Base-by-base conservation (phyloP, 2,888 invertebrate species). In the Heliconius sara region DNA sequence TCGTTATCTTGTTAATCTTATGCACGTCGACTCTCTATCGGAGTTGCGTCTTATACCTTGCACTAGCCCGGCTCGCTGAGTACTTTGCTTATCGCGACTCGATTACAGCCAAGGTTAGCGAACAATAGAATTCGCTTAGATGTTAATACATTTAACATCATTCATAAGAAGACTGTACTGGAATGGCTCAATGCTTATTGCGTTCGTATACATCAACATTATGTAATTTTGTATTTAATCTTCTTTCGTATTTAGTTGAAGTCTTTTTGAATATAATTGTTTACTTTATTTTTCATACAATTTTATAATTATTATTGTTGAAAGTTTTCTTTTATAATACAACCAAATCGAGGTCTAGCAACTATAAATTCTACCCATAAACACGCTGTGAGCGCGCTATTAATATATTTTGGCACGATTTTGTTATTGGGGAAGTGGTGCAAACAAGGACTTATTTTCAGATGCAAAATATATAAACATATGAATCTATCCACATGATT, bases 1-100 rank as follows among this genome's bases (percentile, higher is more conserved):
- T 85, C 83, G 83, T 89, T 90, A 91, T 91, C 90, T 87, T 83
- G 85, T 86, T 89, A 88, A 90, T 91, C 88, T 89, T 87, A 89
- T 92, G 90, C 90, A 91, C 88, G 86, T 30, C 65, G 72, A 65
- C 72, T 79, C 74, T 79, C 34, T 81, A 82, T 82, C 82, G 85
- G 83, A 87, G 52, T 79, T 68, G 75, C 80, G 77, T 63, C 63
- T 79, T 81, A 79, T 78, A 72, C 57, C 57, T 72, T 72, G 72
- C 57, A 72, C 30, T 47, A 52, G 34, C 57, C 78, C 67, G 27
- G 16, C 72, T 63, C 67, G 82, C 80, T 87, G 86, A 87, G 90
- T 87, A 84, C 87, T 86, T 85, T 81, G 88, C 86, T 92, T 92
- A 92, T 92, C 92, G 84, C 86, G 77, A 84, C 84, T 84, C 83